Conservation (phyloP, 1,140 invertebrate genomes). For the Tetragonula clypearis region DNA sequence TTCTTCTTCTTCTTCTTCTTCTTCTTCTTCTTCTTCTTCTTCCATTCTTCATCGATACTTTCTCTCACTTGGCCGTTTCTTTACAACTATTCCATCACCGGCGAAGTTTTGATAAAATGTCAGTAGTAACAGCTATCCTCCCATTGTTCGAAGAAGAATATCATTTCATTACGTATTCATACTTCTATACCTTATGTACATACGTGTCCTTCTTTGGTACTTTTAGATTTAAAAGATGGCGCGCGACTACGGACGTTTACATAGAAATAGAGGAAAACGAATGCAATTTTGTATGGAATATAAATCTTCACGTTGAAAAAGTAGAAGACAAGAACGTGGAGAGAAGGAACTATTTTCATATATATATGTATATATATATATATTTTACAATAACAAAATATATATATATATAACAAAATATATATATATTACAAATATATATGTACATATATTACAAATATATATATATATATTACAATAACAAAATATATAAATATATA, state of each 20-base stretch:
- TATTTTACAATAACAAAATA: no score
- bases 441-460: no score
- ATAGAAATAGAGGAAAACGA: background rate
- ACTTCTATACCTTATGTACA: background rate
- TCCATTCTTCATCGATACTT: conserved; percentile 13
- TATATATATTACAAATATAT: no score
- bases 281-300: background rate
- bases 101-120: conserved; percentile 18
- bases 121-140: background rate
- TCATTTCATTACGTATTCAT: background rate
- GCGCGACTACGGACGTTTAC: background rate
- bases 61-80: background rate
- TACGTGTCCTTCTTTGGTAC: background rate
- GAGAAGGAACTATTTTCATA: no score
- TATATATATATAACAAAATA: no score
- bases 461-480: no score
- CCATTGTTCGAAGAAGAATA: background rate
- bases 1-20: no score
- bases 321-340: no score
- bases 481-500: no score
- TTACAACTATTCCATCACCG: background rate
- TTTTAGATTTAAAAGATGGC: background rate
- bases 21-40: no score
- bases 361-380: no score
- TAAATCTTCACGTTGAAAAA: no score